Base-by-base conservation (phyloP, 1,140 invertebrate species). In the Camponotus pennsylvanicus region DNA sequence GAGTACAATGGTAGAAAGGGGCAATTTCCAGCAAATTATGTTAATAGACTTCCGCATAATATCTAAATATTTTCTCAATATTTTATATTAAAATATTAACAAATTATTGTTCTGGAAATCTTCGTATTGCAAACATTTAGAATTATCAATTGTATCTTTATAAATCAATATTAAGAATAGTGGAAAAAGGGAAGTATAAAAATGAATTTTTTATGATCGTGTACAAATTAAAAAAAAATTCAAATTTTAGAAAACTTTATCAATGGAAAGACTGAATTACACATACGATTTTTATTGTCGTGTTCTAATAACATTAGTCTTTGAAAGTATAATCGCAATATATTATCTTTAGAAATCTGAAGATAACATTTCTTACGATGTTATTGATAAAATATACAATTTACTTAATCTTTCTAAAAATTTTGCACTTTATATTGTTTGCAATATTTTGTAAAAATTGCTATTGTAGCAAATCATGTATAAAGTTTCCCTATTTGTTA, bases 1-100 rank as follows among this genome's bases (percentile, higher is more conserved):
- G 96, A 97, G 92, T 96, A 95, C 70, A 95, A 96, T 67, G 96
- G 96, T 34, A 95, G 95, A 76, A 96, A 94, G 92, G 98, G 98
- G 61, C 97, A 98, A 92, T 98, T 98, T 94, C 98, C 98, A 80
- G 95, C 96, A 6, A 97, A 97, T 95, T 98, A 98, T 95, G 97
- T 98, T 32, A 96, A 97, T 89, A 95, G 95, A 90, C 92, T 96
- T 90, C 96, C 96, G 55, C 89, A 73, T 64, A 92, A 92, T 89
- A 55, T 90, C 76, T 66, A 55, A 45, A 11, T 13, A 27, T 77
- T 21, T 15, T 45, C 5, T 61, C 76, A 64, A 70, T 34, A 77
- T 66, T 63, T 83, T 87, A 5, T 77, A 59, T n/a, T 11, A 42
- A 82, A n/a, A 4, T 66, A 76, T 84, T 67, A 67, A 55, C 71